phyloP scores from a whole-genome alignment of 2,113 vertebrate species.

The Barnardius zonarius region DNA sequence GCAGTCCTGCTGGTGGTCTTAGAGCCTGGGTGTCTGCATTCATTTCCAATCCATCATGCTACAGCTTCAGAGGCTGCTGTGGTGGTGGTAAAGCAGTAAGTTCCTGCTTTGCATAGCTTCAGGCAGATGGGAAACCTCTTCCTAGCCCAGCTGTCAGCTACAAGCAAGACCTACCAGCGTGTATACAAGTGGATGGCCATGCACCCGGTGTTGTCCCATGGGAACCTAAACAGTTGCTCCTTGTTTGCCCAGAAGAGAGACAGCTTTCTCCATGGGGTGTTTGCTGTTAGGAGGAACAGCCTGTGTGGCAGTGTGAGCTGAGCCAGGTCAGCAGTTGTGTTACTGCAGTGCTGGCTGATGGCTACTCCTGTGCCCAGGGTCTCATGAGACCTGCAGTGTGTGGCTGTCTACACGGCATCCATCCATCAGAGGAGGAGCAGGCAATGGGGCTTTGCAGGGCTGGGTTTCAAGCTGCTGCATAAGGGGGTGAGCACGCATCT shows the following conservation, averaged over 20 bases:
- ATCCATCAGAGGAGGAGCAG: not conserved
- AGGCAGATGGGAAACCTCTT: not conserved
- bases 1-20: not conserved
- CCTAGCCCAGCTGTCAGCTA: not conserved
- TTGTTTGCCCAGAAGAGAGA: not conserved
- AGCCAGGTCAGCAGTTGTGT: not conserved
- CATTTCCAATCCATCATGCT: not conserved
- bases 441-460: not conserved
- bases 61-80: not conserved
- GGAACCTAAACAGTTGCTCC: not conserved
- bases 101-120: not conserved
- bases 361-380: not conserved
- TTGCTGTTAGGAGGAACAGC: not conserved
- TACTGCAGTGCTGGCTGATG: not conserved
- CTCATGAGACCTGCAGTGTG: not conserved
- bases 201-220: not conserved
- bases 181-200: fast-evolving
- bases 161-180: fast-evolving
- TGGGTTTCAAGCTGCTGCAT: not conserved
- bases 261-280: not conserved
- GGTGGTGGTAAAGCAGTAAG: not conserved
- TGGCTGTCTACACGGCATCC: not conserved
- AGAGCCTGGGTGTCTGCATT: not conserved
- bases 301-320: not conserved
- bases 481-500: fast-evolving